These are phyloP conservation scores for Labrus mixtus DNA, from an alignment of 2,113 vertebrate species.

Conservation along the genomic window DNA sequence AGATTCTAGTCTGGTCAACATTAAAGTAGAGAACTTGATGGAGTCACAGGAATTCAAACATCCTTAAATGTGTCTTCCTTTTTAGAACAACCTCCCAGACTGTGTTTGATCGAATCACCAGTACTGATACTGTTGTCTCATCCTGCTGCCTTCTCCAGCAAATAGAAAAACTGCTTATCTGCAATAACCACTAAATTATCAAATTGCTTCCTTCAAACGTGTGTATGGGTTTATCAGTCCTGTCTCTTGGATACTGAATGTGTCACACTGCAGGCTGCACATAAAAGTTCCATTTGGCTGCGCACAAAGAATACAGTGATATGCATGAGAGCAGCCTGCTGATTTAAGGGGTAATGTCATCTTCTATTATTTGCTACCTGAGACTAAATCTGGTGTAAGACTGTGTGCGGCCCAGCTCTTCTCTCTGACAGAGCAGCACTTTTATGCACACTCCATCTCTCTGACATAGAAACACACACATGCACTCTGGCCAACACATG, in stretches of 20 bases:
- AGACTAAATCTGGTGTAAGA: constrained; percentile 36
- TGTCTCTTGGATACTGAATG: constrained; percentile 17
- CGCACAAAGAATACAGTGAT: constrained; percentile 28
- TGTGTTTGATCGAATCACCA: not conserved
- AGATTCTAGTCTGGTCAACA: not conserved
- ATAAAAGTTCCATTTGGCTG: constrained; percentile 47
- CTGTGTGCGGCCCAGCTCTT: constrained; percentile 11
- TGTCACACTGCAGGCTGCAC: constrained; percentile 25
- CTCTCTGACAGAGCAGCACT: constrained; percentile 28
- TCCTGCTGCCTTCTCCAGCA: constrained; percentile 5
- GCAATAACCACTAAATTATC: not conserved
- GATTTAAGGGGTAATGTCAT: constrained; percentile 58
- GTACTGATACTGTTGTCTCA: not conserved
- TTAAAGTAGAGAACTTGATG: not conserved
- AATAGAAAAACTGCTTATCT: constrained; percentile 24
- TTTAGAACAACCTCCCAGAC: not conserved
- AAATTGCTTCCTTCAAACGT: constrained; percentile 25
- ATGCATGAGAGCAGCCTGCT: constrained; percentile 45
- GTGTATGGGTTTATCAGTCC: constrained; percentile 28
- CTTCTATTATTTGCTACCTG: constrained; percentile 53
- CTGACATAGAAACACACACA: not conserved
- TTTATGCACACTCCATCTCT: constrained; percentile 26
- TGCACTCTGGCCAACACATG: constrained; percentile 1
- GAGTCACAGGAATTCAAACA: no score
- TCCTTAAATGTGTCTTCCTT: not conserved